A percentile compares a stretch with the other conserved stretches of the same genome.
Conservation (phyloP, 2,797 vertebrate species). For the Myotis findleyi region DNA sequence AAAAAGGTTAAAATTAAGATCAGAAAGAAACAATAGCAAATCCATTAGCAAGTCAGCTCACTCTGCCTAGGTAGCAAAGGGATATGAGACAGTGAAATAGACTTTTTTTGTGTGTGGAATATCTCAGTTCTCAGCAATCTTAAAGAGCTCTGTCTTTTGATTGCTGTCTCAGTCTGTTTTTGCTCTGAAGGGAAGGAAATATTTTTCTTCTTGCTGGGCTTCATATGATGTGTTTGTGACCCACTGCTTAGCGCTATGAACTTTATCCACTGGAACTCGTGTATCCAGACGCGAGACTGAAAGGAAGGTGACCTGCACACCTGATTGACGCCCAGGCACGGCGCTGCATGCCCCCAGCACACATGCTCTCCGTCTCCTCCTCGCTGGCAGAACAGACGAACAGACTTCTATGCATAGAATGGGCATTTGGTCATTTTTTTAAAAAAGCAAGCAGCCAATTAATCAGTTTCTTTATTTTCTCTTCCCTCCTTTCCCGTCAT, state of each 20-base stretch:
- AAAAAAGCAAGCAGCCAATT: neutral
- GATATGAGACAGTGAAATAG: neutral
- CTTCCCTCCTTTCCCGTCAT: neutral
- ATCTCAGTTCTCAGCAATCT: neutral
- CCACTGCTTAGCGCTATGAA: neutral
- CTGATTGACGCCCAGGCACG: neutral
- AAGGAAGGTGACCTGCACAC: neutral
- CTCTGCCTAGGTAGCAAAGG: neutral
- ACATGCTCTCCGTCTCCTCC: neutral
- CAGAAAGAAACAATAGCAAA: neutral
- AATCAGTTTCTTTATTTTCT: neutral
- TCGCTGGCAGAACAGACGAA: neutral
- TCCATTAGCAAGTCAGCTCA: neutral
- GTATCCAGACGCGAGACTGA: neutral
- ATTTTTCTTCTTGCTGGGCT: neutral
- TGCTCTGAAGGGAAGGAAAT: neutral
- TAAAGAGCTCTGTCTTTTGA: constrained; percentile 17
- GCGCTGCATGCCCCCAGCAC: neutral
- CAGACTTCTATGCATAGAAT: neutral
- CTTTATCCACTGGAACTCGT: neutral
- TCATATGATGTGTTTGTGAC: neutral
- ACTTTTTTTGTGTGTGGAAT: neutral
- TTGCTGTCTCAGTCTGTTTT: neutral
- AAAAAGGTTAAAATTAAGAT: constrained; percentile 11
- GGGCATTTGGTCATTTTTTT: neutral